Evolutionary conservation across 2,113 vertebrate species (phyloP).

Genomic region (human): GRCh38 chr5:131490001-131490500

Average conservation of each 20-base stretch:
- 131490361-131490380: not conserved
- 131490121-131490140: not conserved
- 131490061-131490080: not conserved
- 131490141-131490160: not conserved
- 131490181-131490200: not conserved
- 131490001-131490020: not conserved
- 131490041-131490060: slow-evolving; percentile 23
- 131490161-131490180: not conserved
- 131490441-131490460: not conserved
- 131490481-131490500: not conserved
- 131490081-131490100: not conserved
- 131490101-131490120: not conserved
- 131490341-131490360: not conserved
- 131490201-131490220: not conserved
- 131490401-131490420: not conserved
- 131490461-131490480: not conserved
- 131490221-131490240: not conserved
- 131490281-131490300: not conserved
- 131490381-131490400: not conserved
- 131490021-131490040: slow-evolving; percentile 18
- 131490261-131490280: not conserved
- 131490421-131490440: not conserved
- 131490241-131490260: slow-evolving; percentile 8
- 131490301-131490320: not conserved
- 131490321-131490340: not conserved